Evolutionary conservation across 2,888 invertebrate genomes (phyloP), one percentile per base, ranked within the genome.

Genomic region (Blera fallax): DNA sequence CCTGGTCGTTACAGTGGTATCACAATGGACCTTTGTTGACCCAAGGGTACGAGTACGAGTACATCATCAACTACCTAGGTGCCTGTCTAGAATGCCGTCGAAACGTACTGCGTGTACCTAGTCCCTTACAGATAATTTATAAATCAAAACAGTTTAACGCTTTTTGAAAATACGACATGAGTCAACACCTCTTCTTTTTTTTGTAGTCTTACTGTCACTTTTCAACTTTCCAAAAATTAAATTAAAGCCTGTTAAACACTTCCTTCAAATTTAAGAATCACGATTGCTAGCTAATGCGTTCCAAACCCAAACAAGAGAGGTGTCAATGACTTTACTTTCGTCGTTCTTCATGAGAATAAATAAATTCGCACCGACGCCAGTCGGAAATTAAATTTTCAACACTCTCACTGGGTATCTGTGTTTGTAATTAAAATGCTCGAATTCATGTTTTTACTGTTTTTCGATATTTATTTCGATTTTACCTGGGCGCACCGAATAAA

Each of bases 301-400:
- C 16, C 2, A 5, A 16, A 43, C 1, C 16, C 5, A 7, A 43
- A 43, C 16, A 16, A 7, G 7, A 7, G 16, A 16, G 7, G 48
- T 48, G 48, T 48, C 48, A 48, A 48, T 21, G 48, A 45, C 48
- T 21, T 29, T 16, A 14, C 34, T 56, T 29, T 52, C 24, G 4
- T 24, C 24, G 24, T 24, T 24, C 27, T 56, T 32, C 2, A 37
- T n/a, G 37, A 37, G 18, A 58, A 40, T n/a, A n/a, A n/a, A n/a
- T n/a, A n/a, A n/a, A n/a, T 29, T 29, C 21, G 27, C 16, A n/a
- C 27, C 24, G 43, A 62, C 45, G 32, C 5, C 29, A 32, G 14
- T 18, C 64, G 32, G n/a, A 32, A 64, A 64, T 48, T 64, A 18
- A 64, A 48, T 32, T 48, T 21, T 48, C 64, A 48, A 65, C 64